Evolutionary conservation across 1,140 invertebrate genomes (phyloP).

Genomic region (Drosophila willistoni): DNA sequence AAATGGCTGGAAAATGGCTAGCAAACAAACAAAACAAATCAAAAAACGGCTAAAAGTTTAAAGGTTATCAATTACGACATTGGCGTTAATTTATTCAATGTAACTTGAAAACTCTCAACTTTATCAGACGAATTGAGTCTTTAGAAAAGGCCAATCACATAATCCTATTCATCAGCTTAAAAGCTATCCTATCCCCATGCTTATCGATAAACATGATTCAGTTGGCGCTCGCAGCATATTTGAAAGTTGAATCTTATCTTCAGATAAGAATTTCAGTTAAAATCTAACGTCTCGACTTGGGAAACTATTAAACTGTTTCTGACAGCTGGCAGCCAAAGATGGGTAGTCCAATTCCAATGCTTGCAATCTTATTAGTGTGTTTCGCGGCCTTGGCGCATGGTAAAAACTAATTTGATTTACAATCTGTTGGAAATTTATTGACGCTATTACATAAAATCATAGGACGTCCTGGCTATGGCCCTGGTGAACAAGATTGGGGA

Average conservation of each 20-base stretch:
- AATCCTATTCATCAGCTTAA: too few species aligned
- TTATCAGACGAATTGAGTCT: too few species aligned
- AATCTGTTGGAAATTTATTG: background rate
- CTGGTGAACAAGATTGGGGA: slow-evolving; percentile 88
- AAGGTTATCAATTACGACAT: background rate
- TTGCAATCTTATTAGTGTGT: slow-evolving; percentile 38
- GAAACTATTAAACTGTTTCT: background rate
- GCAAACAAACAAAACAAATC: too few species aligned
- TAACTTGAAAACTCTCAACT: too few species aligned
- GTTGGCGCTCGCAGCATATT: background rate
- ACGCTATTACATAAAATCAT: background rate
- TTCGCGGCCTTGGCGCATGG: slow-evolving; percentile 36
- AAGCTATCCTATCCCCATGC: background rate
- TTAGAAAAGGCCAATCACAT: too few species aligned
- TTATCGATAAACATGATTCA: background rate
- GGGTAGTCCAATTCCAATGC: slow-evolving; percentile 19
- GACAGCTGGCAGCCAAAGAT: slow-evolving; percentile 42
- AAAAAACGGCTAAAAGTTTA: background rate
- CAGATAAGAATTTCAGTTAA: slow-evolving; percentile 15
- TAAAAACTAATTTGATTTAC: slow-evolving; percentile 18
- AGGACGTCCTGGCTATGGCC: slow-evolving; percentile 84
- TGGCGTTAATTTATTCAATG: background rate
- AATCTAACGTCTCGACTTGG: background rate
- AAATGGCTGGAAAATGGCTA: background rate
- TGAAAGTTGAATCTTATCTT: background rate